Evolutionary conservation across 2,797 vertebrate genomes (phyloP), one percentile per base, ranked within the genome.

Genomic region (Lutra lutra): DNA sequence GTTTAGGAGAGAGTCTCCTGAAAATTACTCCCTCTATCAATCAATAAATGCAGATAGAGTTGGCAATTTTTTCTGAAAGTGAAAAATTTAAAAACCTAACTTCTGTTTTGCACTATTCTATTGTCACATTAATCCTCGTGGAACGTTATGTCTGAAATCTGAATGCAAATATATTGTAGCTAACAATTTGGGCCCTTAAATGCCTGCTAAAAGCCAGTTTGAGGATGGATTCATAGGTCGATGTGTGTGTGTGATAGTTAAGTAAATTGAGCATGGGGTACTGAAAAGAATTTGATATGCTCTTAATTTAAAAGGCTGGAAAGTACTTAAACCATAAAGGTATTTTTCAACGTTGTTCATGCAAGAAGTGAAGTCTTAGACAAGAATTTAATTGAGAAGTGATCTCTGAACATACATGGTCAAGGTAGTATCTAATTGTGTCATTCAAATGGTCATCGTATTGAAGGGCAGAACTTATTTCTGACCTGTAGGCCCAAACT

Each of bases 21-120:
- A 95, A 96, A 84, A 72, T 91, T 18, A 80, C 21, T 87, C 79
- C 40, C 73, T 84, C 73, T 89, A 35, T 82, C 38, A 86, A 35
- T 82, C 38, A 86, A 43, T 62, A 83, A 70, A 85, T 27, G 18
- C 21, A 77, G 15, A 46, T 87, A 80, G 92, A 92, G 27, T 68
- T 68, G 13, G 38, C 58, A 35, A 2, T 83, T 77, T 86, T 93
- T 92, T 72, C 70, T 77, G 70, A 46, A 82, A 89, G 46, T 40
- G 29, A 86, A 88, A 77, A 46, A 25, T 13, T 64, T 80, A 46
- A 54, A 73, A 91, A 73, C 35, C 29, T 62, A 40, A 23, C 77
- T 97, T 95, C 23, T 75, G 58, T 60, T 95, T 88, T 79, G 27
- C 88, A 58, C 29, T 86, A 4, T 3, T 35, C 48, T 32, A 29